A percentile compares a stretch with the other conserved stretches of the same genome.
phyloP scores from a whole-genome alignment of 2,113 vertebrate genomes.

The Pleuronectes platessa region DNA sequence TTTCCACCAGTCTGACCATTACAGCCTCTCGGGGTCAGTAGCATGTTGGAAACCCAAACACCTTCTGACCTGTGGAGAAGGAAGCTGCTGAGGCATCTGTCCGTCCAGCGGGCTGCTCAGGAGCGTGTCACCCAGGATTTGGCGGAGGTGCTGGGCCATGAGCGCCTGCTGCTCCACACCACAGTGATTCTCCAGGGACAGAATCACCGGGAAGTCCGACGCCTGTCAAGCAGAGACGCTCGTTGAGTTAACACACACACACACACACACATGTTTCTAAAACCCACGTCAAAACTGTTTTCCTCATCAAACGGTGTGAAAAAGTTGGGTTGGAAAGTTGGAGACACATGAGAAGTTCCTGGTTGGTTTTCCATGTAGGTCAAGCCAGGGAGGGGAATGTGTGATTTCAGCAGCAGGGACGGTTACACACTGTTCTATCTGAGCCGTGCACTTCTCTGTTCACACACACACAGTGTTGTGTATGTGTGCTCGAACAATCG shows the following conservation, averaged over 20 bases:
- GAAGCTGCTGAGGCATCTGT: constrained; percentile 79
- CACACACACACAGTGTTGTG: not conserved
- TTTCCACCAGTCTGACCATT: too few species aligned
- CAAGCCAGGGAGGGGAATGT: constrained; percentile 3
- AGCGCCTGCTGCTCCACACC: constrained; percentile 89
- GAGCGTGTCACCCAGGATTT: constrained; percentile 88
- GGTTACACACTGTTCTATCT: constrained; percentile 19
- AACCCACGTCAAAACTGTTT: not conserved
- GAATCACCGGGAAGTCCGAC: constrained; percentile 90
- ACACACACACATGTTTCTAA: not conserved
- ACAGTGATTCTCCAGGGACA: constrained; percentile 95
- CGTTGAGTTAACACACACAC: not conserved
- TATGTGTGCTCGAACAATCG: not conserved
- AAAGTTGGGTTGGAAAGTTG: constrained; percentile 6
- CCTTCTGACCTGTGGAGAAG: constrained; percentile 88
- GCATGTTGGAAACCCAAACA: not conserved
- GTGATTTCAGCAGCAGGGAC: constrained; percentile 9
- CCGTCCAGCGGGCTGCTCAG: constrained; percentile 81
- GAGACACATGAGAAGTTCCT: constrained; percentile 23
- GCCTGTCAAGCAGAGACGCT: constrained; percentile 69
- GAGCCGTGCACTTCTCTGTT: constrained; percentile 4
- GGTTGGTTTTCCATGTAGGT: constrained; percentile 43
- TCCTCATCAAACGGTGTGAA: not conserved
- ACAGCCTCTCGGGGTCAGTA: too few species aligned
- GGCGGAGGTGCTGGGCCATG: constrained; percentile 84